A percentile compares a stretch with the other conserved stretches of the same genome.
phyloP scores from a whole-genome alignment of 1,140 invertebrate genomes.

The Pemphigus obesinymphae region DNA sequence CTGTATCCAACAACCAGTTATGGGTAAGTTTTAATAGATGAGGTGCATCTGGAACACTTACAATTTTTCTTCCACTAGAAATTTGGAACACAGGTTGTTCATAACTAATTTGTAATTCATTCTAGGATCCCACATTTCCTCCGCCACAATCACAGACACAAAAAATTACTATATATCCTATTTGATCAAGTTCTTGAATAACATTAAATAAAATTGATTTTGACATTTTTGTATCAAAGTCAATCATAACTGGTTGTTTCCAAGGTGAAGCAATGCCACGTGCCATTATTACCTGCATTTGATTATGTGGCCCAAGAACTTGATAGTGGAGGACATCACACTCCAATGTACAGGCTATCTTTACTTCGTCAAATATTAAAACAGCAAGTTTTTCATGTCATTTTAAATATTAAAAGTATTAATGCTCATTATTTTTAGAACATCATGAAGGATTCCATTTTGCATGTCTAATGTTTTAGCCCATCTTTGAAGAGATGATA shows the following conservation, averaged over 20 bases:
- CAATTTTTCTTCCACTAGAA: constrained; percentile 44
- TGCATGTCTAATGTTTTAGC: constrained; percentile 7
- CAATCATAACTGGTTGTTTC: constrained; percentile 51
- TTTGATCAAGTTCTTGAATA: constrained; percentile 47
- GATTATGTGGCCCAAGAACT: constrained; percentile 49
- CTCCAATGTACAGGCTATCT: constrained; percentile 48
- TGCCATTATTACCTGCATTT: constrained; percentile 49
- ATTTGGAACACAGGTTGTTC: constrained; percentile 44
- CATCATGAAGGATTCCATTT: constrained; percentile 40
- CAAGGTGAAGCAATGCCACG: constrained; percentile 49
- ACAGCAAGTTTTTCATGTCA: constrained; percentile 47
- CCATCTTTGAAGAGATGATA: constrained; percentile 33
- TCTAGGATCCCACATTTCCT: constrained; percentile 48
- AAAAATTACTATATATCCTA: constrained; percentile 48
- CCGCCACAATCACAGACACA: constrained; percentile 49
- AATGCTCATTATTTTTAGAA: constrained; percentile 41
- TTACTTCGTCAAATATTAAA: constrained; percentile 49
- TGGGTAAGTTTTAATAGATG: constrained; percentile 47
- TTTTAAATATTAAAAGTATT: constrained; percentile 24
- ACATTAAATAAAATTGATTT: constrained; percentile 46
- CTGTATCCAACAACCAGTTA: constrained; percentile 47
- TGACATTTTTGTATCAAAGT: constrained; percentile 50
- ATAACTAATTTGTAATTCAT: constrained; percentile 46
- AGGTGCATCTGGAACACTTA: constrained; percentile 47
- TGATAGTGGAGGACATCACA: constrained; percentile 49